Evolutionary conservation across 2,113 vertebrate species (phyloP), one percentile per base, ranked within the genome.

Genomic region (Rhinolophus ferrumequinum): DNA sequence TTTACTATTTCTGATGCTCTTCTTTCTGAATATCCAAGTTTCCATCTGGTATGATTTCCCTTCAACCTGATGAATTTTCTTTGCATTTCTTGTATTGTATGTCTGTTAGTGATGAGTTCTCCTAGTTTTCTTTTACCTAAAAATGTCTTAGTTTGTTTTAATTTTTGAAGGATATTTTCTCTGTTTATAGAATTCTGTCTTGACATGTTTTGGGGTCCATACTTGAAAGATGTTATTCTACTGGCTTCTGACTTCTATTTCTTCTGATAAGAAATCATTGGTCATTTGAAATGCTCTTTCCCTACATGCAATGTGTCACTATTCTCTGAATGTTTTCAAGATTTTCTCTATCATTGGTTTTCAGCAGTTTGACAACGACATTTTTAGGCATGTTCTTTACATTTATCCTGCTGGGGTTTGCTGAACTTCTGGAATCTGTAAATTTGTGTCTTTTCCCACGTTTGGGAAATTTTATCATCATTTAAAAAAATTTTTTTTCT

Each of bases 311-410:
- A 35, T 67, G 35, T 86, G 54, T 82, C 1, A 0, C 30, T 87
- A 73, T 94, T 87, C 92, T 95, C 64, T 64, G 56, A 79, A 41
- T 72, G 13, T 38, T n/a, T 77, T 52, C 15, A 52, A 77, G 30
- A 58, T 69, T 82, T 69, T 88, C 79, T 92, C 38, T 86, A 28
- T 91, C 80, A 64, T 94, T 75, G 56, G 15, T 90, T 93, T 92
- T 90, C 24, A 96, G 54, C 44, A 82, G 22, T 87, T 72, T 83
- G 77, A 72, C 67, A 81, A 7, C 95, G 44, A 62, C 30, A 38
- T 73, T 67, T 50, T 26, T 44, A 76, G 47, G 16, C 0, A 2
- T 72, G 28, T 41, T 92, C 35, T 88, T 93, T n/a, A 85, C 24
- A 47, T 83, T 86, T 89, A 75, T 35, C 44, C 24, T 76, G 30